Percentiles rank a stretch among this genome's conserved stretches.
Conservation (phyloP, 2,113 vertebrate genomes). For the Prochilodus magdalenae region DNA sequence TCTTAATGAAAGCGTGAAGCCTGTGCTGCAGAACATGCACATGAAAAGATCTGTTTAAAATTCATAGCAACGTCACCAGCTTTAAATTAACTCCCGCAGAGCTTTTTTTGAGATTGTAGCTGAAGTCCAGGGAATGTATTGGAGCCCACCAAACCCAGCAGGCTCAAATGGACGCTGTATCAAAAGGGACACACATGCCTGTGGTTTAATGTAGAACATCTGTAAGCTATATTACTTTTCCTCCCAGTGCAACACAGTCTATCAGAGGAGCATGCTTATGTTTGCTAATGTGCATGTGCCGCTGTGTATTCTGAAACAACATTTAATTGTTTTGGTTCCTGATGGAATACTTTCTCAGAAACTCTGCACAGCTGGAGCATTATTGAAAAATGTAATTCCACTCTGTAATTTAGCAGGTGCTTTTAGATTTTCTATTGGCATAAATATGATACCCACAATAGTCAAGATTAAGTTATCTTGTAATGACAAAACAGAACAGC, state of each 20-base stretch:
- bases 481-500: too few relatives aligned
- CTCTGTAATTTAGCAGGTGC: slow-evolving; percentile 6
- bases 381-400: slow-evolving; percentile 27
- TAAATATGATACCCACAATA: too few relatives aligned
- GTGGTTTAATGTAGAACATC: slow-evolving; percentile 6
- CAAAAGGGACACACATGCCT: background rate
- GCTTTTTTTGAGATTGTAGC: background rate
- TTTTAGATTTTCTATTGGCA: slow-evolving; percentile 3
- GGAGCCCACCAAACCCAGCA: background rate
- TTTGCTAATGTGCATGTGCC: background rate
- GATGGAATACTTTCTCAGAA: slow-evolving; percentile 20
- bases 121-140: background rate
- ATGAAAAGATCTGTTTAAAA: slow-evolving; percentile 7
- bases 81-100: slow-evolving; percentile 4
- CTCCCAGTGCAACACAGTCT: background rate
- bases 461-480: too few relatives aligned
- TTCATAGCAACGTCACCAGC: background rate
- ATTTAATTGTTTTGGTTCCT: slow-evolving; percentile 23
- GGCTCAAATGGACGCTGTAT: background rate
- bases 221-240: background rate
- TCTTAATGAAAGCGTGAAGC: slow-evolving; percentile 28
- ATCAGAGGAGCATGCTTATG: slow-evolving; percentile 9
- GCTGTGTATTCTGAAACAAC: background rate
- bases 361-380: slow-evolving; percentile 29
- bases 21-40: background rate